These are phyloP conservation scores for Sebastes fasciatus DNA, from an alignment of 2,113 vertebrate species.

Conservation along the genomic window DNA sequence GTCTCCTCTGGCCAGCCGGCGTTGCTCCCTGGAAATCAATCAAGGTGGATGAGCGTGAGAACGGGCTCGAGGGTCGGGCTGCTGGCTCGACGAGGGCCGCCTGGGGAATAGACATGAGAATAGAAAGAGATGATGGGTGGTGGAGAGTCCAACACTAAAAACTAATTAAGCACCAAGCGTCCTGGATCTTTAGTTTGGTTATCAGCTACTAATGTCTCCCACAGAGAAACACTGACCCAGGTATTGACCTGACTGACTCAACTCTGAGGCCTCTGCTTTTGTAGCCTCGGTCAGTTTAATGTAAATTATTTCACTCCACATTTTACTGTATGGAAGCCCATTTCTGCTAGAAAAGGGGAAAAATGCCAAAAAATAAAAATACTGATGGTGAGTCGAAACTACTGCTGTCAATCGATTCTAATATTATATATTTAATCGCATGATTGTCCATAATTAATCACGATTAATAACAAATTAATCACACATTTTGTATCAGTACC, in stretches of 20 bases:
- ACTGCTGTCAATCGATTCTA: too few relatives aligned
- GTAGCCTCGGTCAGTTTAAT: not conserved
- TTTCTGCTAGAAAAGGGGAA: not conserved
- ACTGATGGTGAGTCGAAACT: not conserved
- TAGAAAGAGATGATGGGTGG: slow-evolving; percentile 9
- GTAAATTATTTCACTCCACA: not conserved
- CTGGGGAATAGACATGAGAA: slow-evolving; percentile 56
- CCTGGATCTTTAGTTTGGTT: not conserved
- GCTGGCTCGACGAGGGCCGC: slow-evolving; percentile 47
- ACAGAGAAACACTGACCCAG: slow-evolving; percentile 13
- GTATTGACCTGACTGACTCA: slow-evolving; percentile 6
- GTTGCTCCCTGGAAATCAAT: slow-evolving; percentile 76
- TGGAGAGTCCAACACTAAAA: slow-evolving; percentile 35
- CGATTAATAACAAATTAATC: too few relatives aligned
- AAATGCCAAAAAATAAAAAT: not conserved
- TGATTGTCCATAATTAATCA: too few relatives aligned
- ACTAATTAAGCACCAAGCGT: slow-evolving; percentile 35
- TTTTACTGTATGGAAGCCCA: not conserved
- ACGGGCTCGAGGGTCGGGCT: slow-evolving; percentile 51
- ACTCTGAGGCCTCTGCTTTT: accelerated
- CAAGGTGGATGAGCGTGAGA: slow-evolving; percentile 76
- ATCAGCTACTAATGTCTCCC: slow-evolving; percentile 10
- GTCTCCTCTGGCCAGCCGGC: slow-evolving; percentile 44
- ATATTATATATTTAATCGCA: too few relatives aligned
- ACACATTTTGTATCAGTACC: too few relatives aligned